Conservation (phyloP, 2,888 invertebrate species). For the Hypena proboscidalis region DNA sequence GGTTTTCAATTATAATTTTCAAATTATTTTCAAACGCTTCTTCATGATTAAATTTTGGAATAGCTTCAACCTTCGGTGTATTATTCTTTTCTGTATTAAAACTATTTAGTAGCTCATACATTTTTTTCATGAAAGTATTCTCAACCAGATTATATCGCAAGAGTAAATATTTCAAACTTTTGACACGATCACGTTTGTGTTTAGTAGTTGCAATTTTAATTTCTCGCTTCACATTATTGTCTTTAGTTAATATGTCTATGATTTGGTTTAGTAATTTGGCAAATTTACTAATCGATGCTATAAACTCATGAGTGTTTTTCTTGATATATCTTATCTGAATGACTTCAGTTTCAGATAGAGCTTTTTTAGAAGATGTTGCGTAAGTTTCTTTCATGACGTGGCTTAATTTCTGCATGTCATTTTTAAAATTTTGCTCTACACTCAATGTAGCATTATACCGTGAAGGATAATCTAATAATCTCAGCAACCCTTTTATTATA, state of each 20-base stretch:
- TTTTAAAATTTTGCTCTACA: slow-evolving; percentile 24
- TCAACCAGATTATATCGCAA: slow-evolving; percentile 62
- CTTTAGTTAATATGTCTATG: slow-evolving; percentile 50
- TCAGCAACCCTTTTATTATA: slow-evolving; percentile 63
- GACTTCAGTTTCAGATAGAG: slow-evolving; percentile 50
- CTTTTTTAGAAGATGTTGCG: slow-evolving; percentile 16
- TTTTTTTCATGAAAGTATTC: slow-evolving; percentile 63
- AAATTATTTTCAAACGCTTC: slow-evolving; percentile 54
- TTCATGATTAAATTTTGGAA: slow-evolving; percentile 31
- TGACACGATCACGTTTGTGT: slow-evolving; percentile 40
- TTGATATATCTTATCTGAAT: slow-evolving; percentile 62
- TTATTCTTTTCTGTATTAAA: slow-evolving; percentile 39
- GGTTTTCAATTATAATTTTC: slow-evolving; percentile 62
- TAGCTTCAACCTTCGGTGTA: slow-evolving; percentile 27
- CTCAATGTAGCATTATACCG: slow-evolving; percentile 15
- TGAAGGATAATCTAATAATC: slow-evolving; percentile 45
- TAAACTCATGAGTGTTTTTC: slow-evolving; percentile 58
- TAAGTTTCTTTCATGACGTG: slow-evolving; percentile 53
- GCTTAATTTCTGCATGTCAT: slow-evolving; percentile 56
- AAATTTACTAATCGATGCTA: slow-evolving; percentile 63
- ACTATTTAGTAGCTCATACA: slow-evolving; percentile 55
- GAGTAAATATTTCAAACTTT: slow-evolving; percentile 55
- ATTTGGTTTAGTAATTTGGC: slow-evolving; percentile 61
- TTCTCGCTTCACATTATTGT: slow-evolving; percentile 12
- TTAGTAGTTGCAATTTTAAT: background rate